Percentiles rank a stretch among this genome's conserved stretches.
These are phyloP conservation scores for Parnassius orleans DNA, from an alignment of 2,888 invertebrate genomes.

Conservation along the genomic window DNA sequence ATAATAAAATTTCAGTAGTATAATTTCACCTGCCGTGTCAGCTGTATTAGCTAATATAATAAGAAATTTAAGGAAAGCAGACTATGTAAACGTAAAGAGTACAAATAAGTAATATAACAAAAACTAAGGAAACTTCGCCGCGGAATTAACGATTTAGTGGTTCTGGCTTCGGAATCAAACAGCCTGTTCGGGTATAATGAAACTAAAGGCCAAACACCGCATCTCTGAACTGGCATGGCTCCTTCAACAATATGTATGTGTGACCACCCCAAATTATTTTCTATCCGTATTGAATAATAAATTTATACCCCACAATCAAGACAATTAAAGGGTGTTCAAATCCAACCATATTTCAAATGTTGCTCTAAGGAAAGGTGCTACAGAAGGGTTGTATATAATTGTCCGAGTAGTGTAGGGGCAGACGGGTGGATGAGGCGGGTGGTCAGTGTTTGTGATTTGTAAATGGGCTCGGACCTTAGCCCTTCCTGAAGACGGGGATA, in stretches of 20 bases:
- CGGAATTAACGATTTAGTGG: too few species aligned
- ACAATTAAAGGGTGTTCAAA: conserved; percentile 55
- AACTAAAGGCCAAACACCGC: too few species aligned
- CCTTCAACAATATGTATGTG: conserved; percentile 1
- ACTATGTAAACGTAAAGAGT: too few species aligned
- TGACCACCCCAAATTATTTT: conserved; percentile 6
- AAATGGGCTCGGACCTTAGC: conserved; percentile 79
- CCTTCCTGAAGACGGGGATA: conserved; percentile 78
- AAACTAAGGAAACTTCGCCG: too few species aligned
- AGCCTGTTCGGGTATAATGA: too few species aligned
- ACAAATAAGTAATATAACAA: too few species aligned
- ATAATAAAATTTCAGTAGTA: too few species aligned
- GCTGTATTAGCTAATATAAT: too few species aligned
- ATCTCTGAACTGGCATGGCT: too few species aligned
- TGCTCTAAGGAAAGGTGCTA: conserved; percentile 62
- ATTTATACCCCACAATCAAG: conserved; percentile 38
- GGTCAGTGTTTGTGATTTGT: conserved; percentile 82
- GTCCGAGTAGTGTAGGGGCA: conserved; percentile 39
- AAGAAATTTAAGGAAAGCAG: too few species aligned
- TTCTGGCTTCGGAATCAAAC: too few species aligned
- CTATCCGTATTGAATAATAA: conserved; percentile 40
- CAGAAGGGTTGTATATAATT: conserved; percentile 61
- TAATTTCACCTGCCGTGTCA: too few species aligned
- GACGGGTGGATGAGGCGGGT: conserved; percentile 42
- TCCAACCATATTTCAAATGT: conserved; percentile 72